These are phyloP conservation scores for Spilogale gracilis DNA, from an alignment of 2,113 vertebrate species.

Conservation along the genomic window DNA sequence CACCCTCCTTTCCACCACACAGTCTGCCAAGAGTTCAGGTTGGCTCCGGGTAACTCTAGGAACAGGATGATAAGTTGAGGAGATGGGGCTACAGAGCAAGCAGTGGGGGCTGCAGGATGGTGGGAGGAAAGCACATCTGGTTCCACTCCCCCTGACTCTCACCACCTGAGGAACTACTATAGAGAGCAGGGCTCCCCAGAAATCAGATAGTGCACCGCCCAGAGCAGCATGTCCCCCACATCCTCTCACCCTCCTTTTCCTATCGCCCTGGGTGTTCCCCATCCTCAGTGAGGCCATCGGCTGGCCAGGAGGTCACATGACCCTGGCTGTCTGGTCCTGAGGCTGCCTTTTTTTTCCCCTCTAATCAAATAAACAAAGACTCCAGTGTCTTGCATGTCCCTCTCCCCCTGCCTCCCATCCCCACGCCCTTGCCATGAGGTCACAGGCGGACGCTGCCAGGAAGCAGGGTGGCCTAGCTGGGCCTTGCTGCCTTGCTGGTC, in stretches of 20 bases:
- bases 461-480: conserved; percentile 75
- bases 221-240: rapidly evolving
- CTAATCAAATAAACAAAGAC: conserved; percentile 85
- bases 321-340: conserved; percentile 78
- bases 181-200: neutral
- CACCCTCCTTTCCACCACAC: neutral
- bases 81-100: neutral
- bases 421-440: conserved; percentile 82
- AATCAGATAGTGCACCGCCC: neutral
- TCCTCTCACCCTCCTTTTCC: conserved; percentile 60
- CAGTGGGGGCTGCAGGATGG: neutral
- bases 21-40: conserved; percentile 1
- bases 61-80: neutral
- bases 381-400: conserved; percentile 78
- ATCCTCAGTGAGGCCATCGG: conserved; percentile 43
- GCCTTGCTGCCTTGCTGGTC: conserved; percentile 72
- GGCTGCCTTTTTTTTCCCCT: conserved; percentile 65
- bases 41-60: neutral
- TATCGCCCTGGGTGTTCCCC: conserved; percentile 70
- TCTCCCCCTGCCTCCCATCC: conserved; percentile 66
- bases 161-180: neutral
- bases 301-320: conserved; percentile 75
- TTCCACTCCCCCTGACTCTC: neutral
- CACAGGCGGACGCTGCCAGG: conserved; percentile 80
- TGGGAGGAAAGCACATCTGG: neutral